A percentile compares a stretch with the other conserved stretches of the same genome.
phyloP scores from a whole-genome alignment of 1,140 invertebrate genomes.

The Brachionus manjavacas region DNA sequence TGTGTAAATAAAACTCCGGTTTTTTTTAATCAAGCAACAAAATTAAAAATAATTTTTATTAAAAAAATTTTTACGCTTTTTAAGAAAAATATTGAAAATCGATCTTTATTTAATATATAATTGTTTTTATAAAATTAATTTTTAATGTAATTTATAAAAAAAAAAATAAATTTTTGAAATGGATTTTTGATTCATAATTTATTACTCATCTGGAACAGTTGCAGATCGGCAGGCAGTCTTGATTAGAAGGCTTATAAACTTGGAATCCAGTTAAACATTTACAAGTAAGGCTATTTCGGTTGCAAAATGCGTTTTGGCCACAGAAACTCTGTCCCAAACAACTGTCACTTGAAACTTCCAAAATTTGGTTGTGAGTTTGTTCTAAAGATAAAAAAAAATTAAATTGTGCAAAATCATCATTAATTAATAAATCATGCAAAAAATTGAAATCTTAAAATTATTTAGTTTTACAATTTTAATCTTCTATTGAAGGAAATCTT shows the following conservation, averaged over 20 bases:
- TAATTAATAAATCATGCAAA: too few species aligned
- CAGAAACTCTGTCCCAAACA: slow-evolving; percentile 18
- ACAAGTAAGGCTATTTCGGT: background rate
- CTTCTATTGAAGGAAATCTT: too few species aligned
- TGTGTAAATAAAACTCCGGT: slow-evolving; percentile 6
- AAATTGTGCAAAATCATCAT: background rate
- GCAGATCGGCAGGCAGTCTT: background rate
- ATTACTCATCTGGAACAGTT: background rate
- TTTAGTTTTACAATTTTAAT: too few species aligned
- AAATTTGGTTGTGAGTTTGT: background rate
- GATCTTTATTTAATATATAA: background rate
- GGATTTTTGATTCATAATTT: background rate
- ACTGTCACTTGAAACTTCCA: background rate
- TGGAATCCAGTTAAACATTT: slow-evolving; percentile 22
- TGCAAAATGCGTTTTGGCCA: slow-evolving; percentile 2
- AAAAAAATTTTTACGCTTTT: background rate
- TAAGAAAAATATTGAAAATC: background rate
- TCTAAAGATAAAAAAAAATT: background rate
- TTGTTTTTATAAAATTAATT: background rate
- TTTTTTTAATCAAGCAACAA: background rate
- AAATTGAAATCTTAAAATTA: too few species aligned
- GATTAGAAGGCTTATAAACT: background rate
- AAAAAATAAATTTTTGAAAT: slow-evolving; percentile 5
- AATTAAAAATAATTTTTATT: background rate
- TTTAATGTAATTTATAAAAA: background rate